These are phyloP conservation scores for Caprella mutica DNA, from an alignment of 2,888 invertebrate species.

Conservation along the genomic window DNA sequence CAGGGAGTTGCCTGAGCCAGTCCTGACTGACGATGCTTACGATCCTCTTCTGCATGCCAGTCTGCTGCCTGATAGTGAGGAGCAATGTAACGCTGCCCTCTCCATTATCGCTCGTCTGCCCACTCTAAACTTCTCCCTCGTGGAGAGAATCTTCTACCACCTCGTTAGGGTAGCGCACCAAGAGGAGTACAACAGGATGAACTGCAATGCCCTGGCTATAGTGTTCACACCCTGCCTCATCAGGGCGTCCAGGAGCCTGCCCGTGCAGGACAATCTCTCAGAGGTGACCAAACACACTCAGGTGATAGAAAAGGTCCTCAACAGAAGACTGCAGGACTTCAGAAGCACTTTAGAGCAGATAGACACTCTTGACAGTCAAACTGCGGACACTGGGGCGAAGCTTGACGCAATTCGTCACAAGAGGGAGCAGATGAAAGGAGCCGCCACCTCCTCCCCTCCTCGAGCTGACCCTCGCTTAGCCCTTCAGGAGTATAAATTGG, in stretches of 20 bases:
- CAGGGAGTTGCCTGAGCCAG: constrained; percentile 80
- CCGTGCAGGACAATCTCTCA: constrained; percentile 80
- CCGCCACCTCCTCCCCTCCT: neutral
- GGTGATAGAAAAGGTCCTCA: constrained; percentile 9
- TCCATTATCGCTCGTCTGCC: constrained; percentile 66
- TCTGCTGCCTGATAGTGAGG: constrained; percentile 62
- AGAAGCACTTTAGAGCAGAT: neutral
- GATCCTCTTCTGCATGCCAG: constrained; percentile 87
- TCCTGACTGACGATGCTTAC: constrained; percentile 80
- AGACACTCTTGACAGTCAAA: neutral
- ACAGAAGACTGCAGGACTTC: neutral
- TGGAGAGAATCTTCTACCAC: constrained; percentile 81
- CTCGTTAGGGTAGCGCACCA: constrained; percentile 73
- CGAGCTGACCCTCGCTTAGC: constrained; percentile 8
- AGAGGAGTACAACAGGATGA: constrained; percentile 83
- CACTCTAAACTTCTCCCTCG: constrained; percentile 80
- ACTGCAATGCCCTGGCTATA: constrained; percentile 77
- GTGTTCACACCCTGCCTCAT: constrained; percentile 92
- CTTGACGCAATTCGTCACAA: neutral
- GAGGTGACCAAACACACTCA: constrained; percentile 75
- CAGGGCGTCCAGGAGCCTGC: constrained; percentile 70
- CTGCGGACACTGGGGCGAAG: neutral
- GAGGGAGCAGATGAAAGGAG: neutral
- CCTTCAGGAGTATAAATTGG: constrained; percentile 18
- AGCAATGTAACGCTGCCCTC: constrained; percentile 65